These are phyloP conservation scores for Platichthys flesus DNA, from an alignment of 2,113 vertebrate genomes.

Conservation along the genomic window DNA sequence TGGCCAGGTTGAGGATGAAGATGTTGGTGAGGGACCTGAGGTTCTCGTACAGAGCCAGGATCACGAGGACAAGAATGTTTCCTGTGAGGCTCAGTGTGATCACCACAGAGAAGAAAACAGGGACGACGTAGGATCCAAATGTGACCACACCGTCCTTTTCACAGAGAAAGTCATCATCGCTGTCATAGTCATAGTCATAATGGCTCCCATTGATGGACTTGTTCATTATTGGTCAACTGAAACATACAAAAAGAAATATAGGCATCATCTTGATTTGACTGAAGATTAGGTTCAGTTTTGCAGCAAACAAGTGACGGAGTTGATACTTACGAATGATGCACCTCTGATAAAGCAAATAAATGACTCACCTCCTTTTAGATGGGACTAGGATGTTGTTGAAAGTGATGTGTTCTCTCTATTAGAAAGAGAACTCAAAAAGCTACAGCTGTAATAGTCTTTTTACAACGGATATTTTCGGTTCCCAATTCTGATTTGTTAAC, in stretches of 20 bases:
- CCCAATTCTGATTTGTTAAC: no score
- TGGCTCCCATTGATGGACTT: neutral
- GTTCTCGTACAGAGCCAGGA: constrained; percentile 87
- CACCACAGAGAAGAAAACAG: constrained; percentile 82
- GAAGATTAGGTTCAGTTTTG: neutral
- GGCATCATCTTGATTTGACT: no score
- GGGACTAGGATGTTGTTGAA: neutral
- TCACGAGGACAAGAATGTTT: constrained; percentile 88
- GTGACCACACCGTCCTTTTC: constrained; percentile 64
- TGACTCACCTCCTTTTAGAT: constrained; percentile 35
- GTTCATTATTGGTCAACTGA: constrained; percentile 28
- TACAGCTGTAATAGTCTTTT: neutral
- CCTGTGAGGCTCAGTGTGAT: constrained; percentile 87
- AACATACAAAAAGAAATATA: constrained; percentile 17
- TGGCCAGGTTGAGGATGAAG: constrained; percentile 90
- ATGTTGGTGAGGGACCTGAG: constrained; percentile 88
- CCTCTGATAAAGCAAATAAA: neutral
- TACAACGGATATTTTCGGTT: no score
- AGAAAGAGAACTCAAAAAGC: neutral
- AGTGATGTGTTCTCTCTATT: neutral
- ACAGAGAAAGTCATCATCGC: constrained; percentile 70
- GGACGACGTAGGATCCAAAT: constrained; percentile 73
- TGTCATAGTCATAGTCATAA: rapidly evolving
- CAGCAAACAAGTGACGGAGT: no score
- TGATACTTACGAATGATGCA: neutral